A percentile compares a stretch with the other conserved stretches of the same genome.
Conservation (phyloP, 2,113 vertebrate species). For the Megalops atlanticus region DNA sequence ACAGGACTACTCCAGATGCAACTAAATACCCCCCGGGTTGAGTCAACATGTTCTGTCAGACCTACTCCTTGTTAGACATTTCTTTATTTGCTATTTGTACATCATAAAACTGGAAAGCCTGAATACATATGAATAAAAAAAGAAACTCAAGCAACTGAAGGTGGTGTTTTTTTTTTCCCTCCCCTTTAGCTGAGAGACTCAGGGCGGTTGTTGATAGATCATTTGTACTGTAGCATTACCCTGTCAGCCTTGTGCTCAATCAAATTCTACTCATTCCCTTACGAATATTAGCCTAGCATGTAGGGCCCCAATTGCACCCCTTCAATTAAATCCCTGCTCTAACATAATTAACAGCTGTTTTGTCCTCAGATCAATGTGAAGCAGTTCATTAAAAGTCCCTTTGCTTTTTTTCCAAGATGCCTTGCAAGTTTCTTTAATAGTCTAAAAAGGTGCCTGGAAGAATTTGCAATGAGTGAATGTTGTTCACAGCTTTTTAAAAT, state of each 20-base stretch:
- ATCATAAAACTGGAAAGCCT: conserved; percentile 29
- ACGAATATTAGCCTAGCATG: conserved; percentile 53
- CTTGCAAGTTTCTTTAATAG: conserved; percentile 52
- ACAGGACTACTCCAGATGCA: conserved; percentile 18
- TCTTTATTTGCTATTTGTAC: conserved; percentile 34
- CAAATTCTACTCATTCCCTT: conserved; percentile 61
- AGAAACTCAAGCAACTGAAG: background rate
- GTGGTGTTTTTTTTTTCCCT: background rate
- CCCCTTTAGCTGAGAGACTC: conserved; percentile 15
- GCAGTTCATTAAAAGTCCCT: conserved; percentile 73
- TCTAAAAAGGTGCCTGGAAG: conserved; percentile 46
- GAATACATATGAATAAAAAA: conserved; percentile 14
- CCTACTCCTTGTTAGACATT: conserved; percentile 33
- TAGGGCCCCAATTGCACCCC: conserved; percentile 59
- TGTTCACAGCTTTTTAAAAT: conserved; percentile 21
- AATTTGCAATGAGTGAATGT: conserved; percentile 40
- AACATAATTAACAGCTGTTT: conserved; percentile 77
- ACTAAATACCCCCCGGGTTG: conserved; percentile 15
- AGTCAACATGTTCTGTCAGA: conserved; percentile 36
- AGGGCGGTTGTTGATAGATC: conserved; percentile 47
- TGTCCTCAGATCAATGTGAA: conserved; percentile 74
- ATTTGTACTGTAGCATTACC: conserved; percentile 54
- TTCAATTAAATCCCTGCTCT: conserved; percentile 70
- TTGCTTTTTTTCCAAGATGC: conserved; percentile 50
- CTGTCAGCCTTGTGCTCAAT: conserved; percentile 59